Percentiles rank a stretch among this genome's conserved stretches.
These are phyloP conservation scores for Tolypeutes matacus DNA, from an alignment of 2,797 vertebrate genomes.

Conservation along the genomic window DNA sequence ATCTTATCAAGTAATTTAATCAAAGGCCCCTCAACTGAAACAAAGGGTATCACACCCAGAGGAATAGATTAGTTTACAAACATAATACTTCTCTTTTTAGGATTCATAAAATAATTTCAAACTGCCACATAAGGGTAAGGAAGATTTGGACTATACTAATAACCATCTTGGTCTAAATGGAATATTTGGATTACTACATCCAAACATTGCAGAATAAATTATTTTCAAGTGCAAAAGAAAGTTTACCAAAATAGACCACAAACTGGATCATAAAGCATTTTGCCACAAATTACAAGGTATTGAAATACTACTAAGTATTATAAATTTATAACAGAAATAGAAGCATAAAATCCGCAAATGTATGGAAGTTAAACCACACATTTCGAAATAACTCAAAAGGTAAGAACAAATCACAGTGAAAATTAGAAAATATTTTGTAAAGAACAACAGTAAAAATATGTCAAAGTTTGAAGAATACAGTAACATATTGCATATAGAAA, in stretches of 20 bases:
- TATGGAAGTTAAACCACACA: no score
- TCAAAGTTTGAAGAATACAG: neutral
- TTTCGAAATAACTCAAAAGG: neutral
- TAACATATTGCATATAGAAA: neutral
- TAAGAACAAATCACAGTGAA: neutral
- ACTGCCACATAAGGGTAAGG: no score
- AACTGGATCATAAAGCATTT: neutral
- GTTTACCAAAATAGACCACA: neutral
- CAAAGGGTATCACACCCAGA: no score
- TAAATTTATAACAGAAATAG: neutral
- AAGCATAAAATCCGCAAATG: neutral
- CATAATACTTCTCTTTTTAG: no score
- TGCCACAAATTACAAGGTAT: neutral
- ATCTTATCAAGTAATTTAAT: no score
- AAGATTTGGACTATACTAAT: no score
- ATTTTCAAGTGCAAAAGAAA: neutral
- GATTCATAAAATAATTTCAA: no score
- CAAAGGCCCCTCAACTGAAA: no score
- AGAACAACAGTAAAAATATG: neutral
- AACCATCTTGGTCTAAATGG: neutral
- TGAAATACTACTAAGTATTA: neutral
- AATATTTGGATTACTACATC: neutral
- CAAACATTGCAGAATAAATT: neutral
- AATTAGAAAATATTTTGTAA: slow-evolving; percentile 10
- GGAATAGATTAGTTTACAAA: no score